Evolutionary conservation across 2,113 vertebrate species (phyloP), one percentile per base, ranked within the genome.

Genomic region (Hypocryptadius cinnamomeus): DNA sequence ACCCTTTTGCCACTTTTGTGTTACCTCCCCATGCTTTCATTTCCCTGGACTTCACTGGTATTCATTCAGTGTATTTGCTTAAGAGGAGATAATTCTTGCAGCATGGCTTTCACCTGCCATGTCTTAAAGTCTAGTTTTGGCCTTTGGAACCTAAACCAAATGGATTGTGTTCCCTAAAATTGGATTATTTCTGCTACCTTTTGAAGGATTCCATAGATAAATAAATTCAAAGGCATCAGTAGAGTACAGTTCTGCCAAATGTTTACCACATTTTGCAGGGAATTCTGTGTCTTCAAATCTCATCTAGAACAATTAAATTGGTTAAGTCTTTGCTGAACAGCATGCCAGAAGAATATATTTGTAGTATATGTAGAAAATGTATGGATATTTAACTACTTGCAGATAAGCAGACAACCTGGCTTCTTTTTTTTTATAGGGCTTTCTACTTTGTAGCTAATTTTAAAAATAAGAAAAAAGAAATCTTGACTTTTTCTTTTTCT

Each of bases 11-110:
- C 12, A 31, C 11, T 53, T 80, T 13, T 0, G 1, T 54, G 15
- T 69, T 79, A 22, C 23, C 59, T 63, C 31, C 16, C 5, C 0
- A 0, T 35, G 13, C 8, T 10, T 78, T 71, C 6, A 6, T 60
- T 71, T 69, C n/a, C 25, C 13, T 85, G 30, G 44, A 27, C 31
- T 76, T 87, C 40, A 15, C 23, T 84, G 35, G 14, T 20, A 59
- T 77, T 69, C 28, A 21, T 72, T 89, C 21, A 35, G 4, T 33
- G 1, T 73, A 23, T 69, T 40, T 85, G 18, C 60, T 65, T 54
- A 56, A 71, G 35, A 15, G n/a, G 66, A 80, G 69, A 15, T 7
- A 47, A 69, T 78, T 70, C 33, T 86, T 80, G 18, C 9, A 65
- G 24, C 17, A 12, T 63, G 56, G 15, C n/a, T 90, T 89, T 65